Percentiles rank a stretch among this genome's conserved stretches.
Evolutionary conservation across 2,113 vertebrate species (phyloP).

Genomic region (Agelaius phoeniceus): DNA sequence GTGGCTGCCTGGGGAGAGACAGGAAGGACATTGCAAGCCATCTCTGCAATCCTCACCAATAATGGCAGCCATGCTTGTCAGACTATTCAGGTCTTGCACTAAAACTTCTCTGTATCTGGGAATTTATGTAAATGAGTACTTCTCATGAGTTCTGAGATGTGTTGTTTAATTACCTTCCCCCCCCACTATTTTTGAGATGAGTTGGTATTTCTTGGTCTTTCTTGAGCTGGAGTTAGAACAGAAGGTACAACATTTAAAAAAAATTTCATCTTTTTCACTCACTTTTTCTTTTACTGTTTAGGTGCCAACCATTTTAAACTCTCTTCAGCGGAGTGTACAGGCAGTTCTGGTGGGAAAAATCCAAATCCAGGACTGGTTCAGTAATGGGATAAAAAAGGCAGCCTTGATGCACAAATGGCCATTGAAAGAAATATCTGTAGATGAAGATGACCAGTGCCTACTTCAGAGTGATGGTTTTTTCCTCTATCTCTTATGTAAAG

Average conservation of each 20-base stretch:
- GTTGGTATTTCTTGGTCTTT: background rate
- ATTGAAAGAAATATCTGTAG: slow-evolving; percentile 91
- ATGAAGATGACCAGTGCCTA: slow-evolving; percentile 94
- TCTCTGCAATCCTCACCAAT: slow-evolving; percentile 97
- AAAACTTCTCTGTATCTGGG: background rate
- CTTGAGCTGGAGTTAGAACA: background rate
- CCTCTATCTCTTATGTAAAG: slow-evolving; percentile 97
- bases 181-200: background rate
- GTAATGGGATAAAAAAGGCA: slow-evolving; percentile 96
- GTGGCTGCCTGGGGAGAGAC: slow-evolving; percentile 99
- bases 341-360: slow-evolving; percentile 98
- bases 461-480: slow-evolving; percentile 98
- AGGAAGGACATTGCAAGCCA: slow-evolving; percentile 93
- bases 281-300: slow-evolving; percentile 54
- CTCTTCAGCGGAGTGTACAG: slow-evolving; percentile 95
- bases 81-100: slow-evolving; percentile 89
- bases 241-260: background rate
- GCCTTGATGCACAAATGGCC: slow-evolving; percentile 98
- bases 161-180: background rate
- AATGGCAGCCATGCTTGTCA: slow-evolving; percentile 99
- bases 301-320: slow-evolving; percentile 97
- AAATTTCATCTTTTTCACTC: background rate
- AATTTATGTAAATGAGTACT: background rate
- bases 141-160: background rate
- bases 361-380: slow-evolving; percentile 99